Base-by-base conservation (phyloP, 1,140 invertebrate species). In the Parapsyche elsis region DNA sequence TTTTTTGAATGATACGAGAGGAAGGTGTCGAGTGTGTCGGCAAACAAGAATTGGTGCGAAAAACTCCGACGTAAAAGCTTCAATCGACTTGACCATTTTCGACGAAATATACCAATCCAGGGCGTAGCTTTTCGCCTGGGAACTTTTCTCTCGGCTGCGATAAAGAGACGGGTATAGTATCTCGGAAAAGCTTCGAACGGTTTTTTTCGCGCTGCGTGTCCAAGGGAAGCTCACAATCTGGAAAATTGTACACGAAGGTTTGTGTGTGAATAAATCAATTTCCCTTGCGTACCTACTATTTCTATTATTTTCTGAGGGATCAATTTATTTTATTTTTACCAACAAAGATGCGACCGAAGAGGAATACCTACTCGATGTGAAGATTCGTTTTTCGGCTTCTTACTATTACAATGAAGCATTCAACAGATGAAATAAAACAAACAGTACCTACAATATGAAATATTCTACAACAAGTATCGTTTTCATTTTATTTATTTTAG, bases 181-280 rank as follows among this genome's bases (percentile, higher is more conserved):
- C 9, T 19, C 14, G 10, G 21, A 12, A 24, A 26, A 26, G 64
- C 23, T 26, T 30, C 4, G 2, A 26, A 26, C 12, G 24, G 24
- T 67, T 4, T 67, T 26, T 10, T 5, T 26, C 64, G 64, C 57
- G 5, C n/a, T 67, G 19, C 24, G 23, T 10, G 23, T 12, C 26
- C 14, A 2, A 10, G 10, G 24, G 9, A 26, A 23, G 9, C n/a
- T 53, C 26, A 9, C 64, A 24, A 26, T 5, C 0, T 0, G 7
- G 21, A 16, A 61, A 16, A 21, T 16, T 61, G 21, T 21, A 61
- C 9, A 53, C 26, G 49, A 38, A 64, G 21, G 79, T 75, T 71
- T 80, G 44, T 71, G 67, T 67, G 80, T 81, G 71, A 81, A 79
- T 81, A 79, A 81, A 81, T 81, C 80, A 81, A 79, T 81, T 81